Evolutionary conservation across 2,888 invertebrate species (phyloP).

Genomic region (Pristionchus japonicus): DNA sequence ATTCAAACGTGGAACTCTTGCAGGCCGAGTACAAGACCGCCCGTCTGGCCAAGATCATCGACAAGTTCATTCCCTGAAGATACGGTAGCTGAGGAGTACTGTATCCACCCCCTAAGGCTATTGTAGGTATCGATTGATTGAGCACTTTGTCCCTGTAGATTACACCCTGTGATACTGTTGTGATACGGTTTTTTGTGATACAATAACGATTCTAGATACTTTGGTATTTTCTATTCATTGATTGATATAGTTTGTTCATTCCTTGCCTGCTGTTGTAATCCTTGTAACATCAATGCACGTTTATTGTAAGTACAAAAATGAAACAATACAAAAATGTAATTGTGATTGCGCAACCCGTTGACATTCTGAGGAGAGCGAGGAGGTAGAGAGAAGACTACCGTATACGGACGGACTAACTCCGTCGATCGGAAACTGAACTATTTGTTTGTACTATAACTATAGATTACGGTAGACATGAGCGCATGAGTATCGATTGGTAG

Average conservation of each 20-base stretch:
- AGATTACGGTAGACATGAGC: conserved; percentile 7
- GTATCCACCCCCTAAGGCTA: too few relatives aligned
- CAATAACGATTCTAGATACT: too few relatives aligned
- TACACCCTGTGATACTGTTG: background rate
- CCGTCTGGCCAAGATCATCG: background rate
- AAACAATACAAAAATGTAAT: background rate
- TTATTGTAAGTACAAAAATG: background rate
- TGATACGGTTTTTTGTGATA: background rate
- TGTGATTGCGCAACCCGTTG: conserved; percentile 26
- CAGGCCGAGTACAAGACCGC: conserved; percentile 10
- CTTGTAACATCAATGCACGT: background rate
- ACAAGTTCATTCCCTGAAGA: conserved; percentile 12
- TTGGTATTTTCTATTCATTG: too few relatives aligned
- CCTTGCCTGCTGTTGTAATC: background rate
- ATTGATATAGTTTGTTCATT: background rate
- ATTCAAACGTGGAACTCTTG: too few relatives aligned
- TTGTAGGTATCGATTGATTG: background rate
- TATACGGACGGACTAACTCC: background rate
- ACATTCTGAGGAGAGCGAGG: conserved; percentile 1
- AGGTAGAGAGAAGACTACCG: background rate
- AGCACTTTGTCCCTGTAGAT: background rate
- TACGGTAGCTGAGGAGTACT: background rate
- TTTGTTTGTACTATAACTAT: background rate
- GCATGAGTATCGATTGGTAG: conserved; percentile 7
- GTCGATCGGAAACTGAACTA: background rate